These are phyloP conservation scores for Strix uralensis DNA, from an alignment of 2,113 vertebrate species.

Conservation along the genomic window DNA sequence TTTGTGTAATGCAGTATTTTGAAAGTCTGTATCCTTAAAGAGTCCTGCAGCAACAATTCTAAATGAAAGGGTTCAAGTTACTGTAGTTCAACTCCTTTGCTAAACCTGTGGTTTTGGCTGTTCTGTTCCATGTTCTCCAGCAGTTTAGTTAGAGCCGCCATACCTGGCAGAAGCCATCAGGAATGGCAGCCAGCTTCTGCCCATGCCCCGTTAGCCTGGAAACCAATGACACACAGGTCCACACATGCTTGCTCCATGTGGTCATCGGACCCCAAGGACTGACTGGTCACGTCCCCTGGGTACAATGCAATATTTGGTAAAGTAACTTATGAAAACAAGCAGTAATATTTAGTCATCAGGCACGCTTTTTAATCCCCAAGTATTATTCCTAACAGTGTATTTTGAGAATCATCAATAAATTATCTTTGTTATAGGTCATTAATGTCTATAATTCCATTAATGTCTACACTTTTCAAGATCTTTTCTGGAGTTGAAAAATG, in stretches of 20 bases:
- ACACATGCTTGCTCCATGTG: not conserved
- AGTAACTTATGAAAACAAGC: not conserved
- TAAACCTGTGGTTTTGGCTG: not conserved
- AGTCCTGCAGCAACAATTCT: not conserved
- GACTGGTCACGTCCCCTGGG: not conserved
- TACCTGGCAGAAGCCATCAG: not conserved
- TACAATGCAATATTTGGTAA: not conserved
- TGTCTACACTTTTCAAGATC: not conserved
- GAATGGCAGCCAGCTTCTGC: not conserved
- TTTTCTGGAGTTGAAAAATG: not conserved
- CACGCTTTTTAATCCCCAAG: not conserved
- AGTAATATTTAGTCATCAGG: not conserved
- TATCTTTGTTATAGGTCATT: not conserved
- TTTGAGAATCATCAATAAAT: not conserved
- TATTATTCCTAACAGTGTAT: not conserved
- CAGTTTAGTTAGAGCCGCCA: not conserved
- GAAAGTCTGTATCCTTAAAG: not conserved
- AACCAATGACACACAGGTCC: not conserved
- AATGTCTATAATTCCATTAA: not conserved
- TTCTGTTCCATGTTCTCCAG: not conserved
- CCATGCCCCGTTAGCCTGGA: not conserved
- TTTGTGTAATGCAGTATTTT: not conserved
- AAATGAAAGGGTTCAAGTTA: not conserved
- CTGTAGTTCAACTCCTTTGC: not conserved
- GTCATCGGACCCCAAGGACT: not conserved